Percentiles rank a stretch among this genome's conserved stretches.
Evolutionary conservation across 2,797 vertebrate genomes (phyloP).

Genomic region (Coccyzus lansbergi): DNA sequence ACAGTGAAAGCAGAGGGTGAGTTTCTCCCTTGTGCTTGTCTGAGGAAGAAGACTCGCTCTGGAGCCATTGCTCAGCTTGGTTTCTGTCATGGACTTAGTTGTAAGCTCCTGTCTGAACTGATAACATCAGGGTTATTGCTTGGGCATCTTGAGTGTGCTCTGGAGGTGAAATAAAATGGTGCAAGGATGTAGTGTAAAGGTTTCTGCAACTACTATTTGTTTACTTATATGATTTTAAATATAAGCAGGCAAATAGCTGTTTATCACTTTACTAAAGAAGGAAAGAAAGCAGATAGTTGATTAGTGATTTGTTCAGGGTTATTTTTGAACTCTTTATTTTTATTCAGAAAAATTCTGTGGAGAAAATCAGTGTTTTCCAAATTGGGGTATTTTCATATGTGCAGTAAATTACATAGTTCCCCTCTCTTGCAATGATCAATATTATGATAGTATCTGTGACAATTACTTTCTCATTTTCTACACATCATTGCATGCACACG

Average conservation of each 20-base stretch:
- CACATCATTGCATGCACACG: not conserved
- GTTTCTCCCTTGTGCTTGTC: not conserved
- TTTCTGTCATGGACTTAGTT: not conserved
- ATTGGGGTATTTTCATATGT: not conserved
- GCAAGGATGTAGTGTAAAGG: not conserved
- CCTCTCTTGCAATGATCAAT: not conserved
- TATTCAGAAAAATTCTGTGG: not conserved
- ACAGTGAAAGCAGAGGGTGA: not conserved
- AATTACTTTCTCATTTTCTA: not conserved
- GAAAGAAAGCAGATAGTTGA: not conserved
- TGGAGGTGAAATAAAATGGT: not conserved
- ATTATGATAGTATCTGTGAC: not conserved
- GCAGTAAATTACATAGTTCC: not conserved
- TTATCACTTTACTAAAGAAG: not conserved
- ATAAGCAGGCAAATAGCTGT: not conserved
- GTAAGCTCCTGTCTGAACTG: not conserved
- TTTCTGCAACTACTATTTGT: not conserved
- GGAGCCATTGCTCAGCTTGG: not conserved
- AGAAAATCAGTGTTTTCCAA: not conserved
- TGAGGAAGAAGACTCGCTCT: not conserved
- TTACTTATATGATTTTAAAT: not conserved
- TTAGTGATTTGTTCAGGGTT: not conserved
- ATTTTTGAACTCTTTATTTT: not conserved
- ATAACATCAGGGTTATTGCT: not conserved
- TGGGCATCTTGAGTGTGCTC: not conserved